Percentiles rank a stretch among this genome's conserved stretches.
phyloP scores from a whole-genome alignment of 2,113 vertebrate species.

The Macquaria ambigua region DNA sequence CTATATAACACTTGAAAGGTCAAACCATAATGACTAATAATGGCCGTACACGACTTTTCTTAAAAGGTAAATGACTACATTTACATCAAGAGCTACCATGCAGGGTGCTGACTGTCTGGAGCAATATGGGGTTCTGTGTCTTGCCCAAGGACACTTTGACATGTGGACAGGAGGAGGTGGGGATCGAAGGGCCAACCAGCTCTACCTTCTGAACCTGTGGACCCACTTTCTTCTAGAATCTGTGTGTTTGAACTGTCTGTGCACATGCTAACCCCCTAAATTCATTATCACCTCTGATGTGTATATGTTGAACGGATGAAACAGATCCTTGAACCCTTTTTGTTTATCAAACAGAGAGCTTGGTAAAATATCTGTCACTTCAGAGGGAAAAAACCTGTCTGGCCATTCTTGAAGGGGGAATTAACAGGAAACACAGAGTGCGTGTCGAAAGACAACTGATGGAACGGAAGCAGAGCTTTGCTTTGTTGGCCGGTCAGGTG shows the following conservation, averaged over 20 bases:
- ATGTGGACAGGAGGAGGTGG: no score
- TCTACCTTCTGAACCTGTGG: no score
- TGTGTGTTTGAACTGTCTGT: neutral
- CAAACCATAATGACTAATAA: neutral
- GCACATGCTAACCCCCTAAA: constrained; percentile 13
- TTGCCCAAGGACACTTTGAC: no score
- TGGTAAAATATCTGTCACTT: constrained; percentile 76
- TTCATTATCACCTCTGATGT: constrained; percentile 57
- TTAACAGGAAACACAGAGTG: constrained; percentile 67
- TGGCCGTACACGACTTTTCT: neutral
- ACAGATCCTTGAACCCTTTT: constrained; percentile 68
- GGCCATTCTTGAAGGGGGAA: constrained; percentile 56
- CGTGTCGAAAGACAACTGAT: constrained; percentile 75
- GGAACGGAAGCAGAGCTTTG: constrained; percentile 70
- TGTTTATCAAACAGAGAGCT: constrained; percentile 81
- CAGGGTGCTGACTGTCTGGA: no score
- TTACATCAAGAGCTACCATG: no score
- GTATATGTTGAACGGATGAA: constrained; percentile 56
- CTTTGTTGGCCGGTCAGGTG: constrained; percentile 81
- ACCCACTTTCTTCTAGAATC: neutral
- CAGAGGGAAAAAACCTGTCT: constrained; percentile 56
- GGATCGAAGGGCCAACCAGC: no score
- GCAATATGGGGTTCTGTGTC: no score
- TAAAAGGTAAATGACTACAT: no score
- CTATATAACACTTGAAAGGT: neutral